These are phyloP conservation scores for Junonia oenone DNA, from an alignment of 2,888 invertebrate species.

Conservation along the genomic window DNA sequence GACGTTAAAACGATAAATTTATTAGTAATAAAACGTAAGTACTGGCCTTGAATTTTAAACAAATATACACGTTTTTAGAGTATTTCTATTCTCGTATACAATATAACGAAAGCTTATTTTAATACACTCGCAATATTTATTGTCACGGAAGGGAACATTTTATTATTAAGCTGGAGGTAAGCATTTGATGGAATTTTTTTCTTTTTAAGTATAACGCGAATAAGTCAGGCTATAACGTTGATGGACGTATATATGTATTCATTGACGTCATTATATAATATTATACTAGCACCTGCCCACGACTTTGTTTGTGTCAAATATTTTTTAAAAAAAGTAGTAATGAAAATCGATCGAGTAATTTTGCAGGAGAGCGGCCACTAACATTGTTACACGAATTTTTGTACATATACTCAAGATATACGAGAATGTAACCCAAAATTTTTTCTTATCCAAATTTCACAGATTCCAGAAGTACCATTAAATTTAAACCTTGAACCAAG, in stretches of 20 bases:
- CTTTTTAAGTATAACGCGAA: not conserved
- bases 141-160: not conserved
- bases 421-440: too few species aligned
- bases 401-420: too few species aligned
- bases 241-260: not conserved
- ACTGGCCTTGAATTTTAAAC: not conserved
- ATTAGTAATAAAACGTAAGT: slow-evolving; percentile 4
- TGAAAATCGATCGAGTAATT: too few species aligned
- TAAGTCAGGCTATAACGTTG: not conserved
- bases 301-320: too few species aligned
- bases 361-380: too few species aligned
- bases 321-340: too few species aligned
- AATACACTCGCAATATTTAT: not conserved
- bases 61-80: not conserved
- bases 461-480: too few species aligned
- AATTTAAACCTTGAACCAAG: too few species aligned
- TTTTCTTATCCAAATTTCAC: too few species aligned
- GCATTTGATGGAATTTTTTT: not conserved
- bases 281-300: too few species aligned
- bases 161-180: not conserved
- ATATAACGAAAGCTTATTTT: not conserved
- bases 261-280: not conserved
- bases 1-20: not conserved
- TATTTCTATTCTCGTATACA: not conserved
- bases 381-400: too few species aligned